Evolutionary conservation across 2,888 invertebrate species (phyloP).

Genomic region (Cybosia mesomella): DNA sequence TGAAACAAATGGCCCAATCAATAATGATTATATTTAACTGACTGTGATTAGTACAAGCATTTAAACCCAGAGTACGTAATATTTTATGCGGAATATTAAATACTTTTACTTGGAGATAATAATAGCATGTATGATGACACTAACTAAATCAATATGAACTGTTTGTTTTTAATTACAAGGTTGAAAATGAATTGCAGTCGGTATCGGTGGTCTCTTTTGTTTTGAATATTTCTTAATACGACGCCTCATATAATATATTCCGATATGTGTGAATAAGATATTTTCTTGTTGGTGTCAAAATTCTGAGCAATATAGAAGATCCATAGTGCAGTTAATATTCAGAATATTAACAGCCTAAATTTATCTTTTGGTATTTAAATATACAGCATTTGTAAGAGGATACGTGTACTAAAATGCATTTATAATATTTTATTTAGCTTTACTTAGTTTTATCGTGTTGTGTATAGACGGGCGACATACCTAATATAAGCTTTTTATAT

Average conservation of each 20-base stretch:
- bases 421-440: constrained; percentile 66
- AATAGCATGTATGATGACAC: not conserved
- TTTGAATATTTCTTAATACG: not conserved
- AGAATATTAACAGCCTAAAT: not conserved
- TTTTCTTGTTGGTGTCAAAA: not conserved
- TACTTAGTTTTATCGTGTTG: constrained; percentile 70
- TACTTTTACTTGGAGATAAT: not conserved
- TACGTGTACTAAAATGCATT: constrained; percentile 32
- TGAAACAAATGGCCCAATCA: not conserved
- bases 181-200: not conserved
- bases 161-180: not conserved
- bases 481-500: constrained; percentile 69
- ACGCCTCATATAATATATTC: not conserved
- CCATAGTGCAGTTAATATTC: not conserved
- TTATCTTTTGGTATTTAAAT: constrained; percentile 31
- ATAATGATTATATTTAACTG: not conserved
- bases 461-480: constrained; percentile 46
- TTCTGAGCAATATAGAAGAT: not conserved
- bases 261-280: not conserved
- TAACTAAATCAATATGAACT: not conserved
- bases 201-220: not conserved
- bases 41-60: not conserved
- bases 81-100: not conserved
- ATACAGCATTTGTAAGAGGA: constrained; percentile 30
- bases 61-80: not conserved